Evolutionary conservation across 2,888 invertebrate genomes (phyloP).

Genomic region (Koerneria pararmatus): DNA sequence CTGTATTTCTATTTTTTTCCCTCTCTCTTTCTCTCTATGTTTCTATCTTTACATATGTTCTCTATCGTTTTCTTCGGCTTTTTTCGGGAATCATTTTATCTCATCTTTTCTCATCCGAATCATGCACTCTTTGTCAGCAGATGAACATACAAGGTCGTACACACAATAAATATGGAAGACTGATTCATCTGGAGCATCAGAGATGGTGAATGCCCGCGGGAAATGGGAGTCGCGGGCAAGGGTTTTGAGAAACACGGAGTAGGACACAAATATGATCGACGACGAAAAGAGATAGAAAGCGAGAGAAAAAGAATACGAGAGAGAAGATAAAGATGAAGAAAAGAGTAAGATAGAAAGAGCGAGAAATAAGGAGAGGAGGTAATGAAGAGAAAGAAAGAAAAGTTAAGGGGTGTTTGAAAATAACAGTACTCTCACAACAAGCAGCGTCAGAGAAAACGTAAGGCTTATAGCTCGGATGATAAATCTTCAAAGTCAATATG

Average conservation of each 20-base stretch:
- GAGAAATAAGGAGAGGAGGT: slow-evolving; percentile 7
- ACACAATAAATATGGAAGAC: too few species aligned
- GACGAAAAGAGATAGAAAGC: slow-evolving; percentile 16
- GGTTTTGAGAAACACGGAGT: slow-evolving; percentile 25
- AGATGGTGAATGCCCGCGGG: too few species aligned
- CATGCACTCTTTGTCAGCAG: too few species aligned
- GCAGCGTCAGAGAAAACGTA: too few species aligned
- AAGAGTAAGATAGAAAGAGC: neutral
- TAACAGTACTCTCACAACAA: too few species aligned
- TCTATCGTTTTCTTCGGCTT: slow-evolving; percentile 5
- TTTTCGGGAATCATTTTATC: too few species aligned
- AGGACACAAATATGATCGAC: slow-evolving; percentile 10
- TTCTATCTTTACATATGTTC: slow-evolving; percentile 9
- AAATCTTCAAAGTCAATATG: too few species aligned
- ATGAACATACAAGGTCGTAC: too few species aligned
- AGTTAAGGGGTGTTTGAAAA: slow-evolving; percentile 14
- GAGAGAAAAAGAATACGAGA: slow-evolving; percentile 20
- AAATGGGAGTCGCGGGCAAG: slow-evolving; percentile 16
- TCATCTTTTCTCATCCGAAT: neutral
- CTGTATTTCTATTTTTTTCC: neutral
- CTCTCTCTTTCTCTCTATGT: neutral
- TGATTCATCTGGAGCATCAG: too few species aligned
- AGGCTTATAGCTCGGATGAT: too few species aligned
- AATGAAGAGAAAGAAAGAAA: slow-evolving; percentile 1
- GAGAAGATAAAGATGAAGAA: slow-evolving; percentile 14